These are phyloP conservation scores for Calliphora vicina DNA, from an alignment of 1,140 invertebrate genomes.

Conservation along the genomic window DNA sequence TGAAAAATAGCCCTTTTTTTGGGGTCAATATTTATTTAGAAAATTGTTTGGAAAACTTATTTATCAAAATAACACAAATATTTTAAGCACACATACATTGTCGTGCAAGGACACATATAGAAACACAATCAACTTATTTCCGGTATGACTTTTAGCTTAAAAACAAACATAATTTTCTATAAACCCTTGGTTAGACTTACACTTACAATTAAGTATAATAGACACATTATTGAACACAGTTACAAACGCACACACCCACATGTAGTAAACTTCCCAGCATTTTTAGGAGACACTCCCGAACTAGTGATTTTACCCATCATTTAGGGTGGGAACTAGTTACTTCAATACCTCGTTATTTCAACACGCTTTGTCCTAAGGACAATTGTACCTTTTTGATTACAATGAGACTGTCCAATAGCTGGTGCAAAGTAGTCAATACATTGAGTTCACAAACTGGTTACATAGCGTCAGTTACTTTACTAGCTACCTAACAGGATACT, in stretches of 20 bases:
- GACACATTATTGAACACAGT: conserved; percentile 4
- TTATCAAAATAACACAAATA: conserved; percentile 17
- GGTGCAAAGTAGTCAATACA: no score
- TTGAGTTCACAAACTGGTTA: no score
- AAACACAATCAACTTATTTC: conserved; percentile 17
- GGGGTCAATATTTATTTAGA: neutral
- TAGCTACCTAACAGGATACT: no score
- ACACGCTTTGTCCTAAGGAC: no score
- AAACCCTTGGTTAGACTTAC: conserved; percentile 26
- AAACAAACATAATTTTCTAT: conserved; percentile 26
- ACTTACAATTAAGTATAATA: conserved; percentile 27
- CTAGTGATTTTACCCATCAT: no score
- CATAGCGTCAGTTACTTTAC: no score
- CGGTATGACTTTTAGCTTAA: conserved; percentile 34
- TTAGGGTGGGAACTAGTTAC: no score
- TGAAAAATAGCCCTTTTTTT: conserved; percentile 2
- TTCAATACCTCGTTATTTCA: no score
- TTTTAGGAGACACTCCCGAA: no score
- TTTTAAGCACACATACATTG: neutral
- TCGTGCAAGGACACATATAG: neutral
- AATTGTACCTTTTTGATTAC: no score
- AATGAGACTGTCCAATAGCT: no score
- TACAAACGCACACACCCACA: neutral
- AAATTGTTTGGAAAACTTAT: neutral
- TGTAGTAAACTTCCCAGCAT: no score